Base-by-base conservation (phyloP, 2,797 vertebrate species). In the Neoniphon sammara region DNA sequence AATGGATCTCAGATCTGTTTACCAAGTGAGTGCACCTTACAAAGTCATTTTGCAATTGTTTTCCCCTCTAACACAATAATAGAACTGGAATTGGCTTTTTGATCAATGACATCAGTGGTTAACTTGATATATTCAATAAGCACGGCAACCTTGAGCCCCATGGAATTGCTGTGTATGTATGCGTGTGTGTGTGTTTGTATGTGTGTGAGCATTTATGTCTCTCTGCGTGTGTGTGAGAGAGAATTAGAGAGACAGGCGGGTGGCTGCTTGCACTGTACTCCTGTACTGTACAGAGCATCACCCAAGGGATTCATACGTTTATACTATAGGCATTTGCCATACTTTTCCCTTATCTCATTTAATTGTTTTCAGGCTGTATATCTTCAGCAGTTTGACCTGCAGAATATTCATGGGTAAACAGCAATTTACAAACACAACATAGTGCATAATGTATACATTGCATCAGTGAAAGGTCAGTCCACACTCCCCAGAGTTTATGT, bases 21-120 rank as follows among this genome's bases (percentile, higher is more conserved):
- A 93, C 92, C 91, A 92, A 93, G 92, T 89, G 89, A 89, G 86
- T 89, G 87, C 88, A 88, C 89, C 91, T 88, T 82, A 83, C 92
- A 95, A 94, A 94, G 93, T 94, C 93, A 93, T 92, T 91, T 89
- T 88, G 84, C 88, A 92, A 93, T 93, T 91, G 91, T 91, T 93
- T 92, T 91, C 88, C 90, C 90, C 91, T 88, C 91, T 91, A 91
- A 92, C 85, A 81, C 85, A 92, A 91, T 93, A 93, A 93, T 90
- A 93, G 90, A 92, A 92, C 83, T 91, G 91, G 91, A 93, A 94
- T 94, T 89, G 92, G 90, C 89, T 93, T 93, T 93, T 93, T 93
- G 93, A 94, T 94, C 91, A 93, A 93, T 94, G 92, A 91, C 93
- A 94, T 93, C 88, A 89, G 88, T 90, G 89, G 86, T 91, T 93